Base-by-base conservation (phyloP, 2,113 vertebrate genomes). In the Eulemur rufifrons region DNA sequence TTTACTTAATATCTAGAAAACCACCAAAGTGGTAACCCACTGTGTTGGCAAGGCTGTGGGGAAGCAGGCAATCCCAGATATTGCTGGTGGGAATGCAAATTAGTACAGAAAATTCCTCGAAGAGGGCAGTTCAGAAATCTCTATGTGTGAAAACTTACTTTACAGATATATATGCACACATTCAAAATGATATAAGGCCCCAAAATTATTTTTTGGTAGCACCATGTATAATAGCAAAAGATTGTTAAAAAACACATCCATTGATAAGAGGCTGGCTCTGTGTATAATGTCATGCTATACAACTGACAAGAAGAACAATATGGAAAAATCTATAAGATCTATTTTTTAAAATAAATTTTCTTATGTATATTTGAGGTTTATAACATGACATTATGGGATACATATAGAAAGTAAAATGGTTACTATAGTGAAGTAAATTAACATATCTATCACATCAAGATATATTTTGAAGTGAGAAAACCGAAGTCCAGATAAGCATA, bases 401-500 rank as follows among this genome's bases (percentile, higher is more conserved):
- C 25, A 29, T 74, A 13, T 42, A 25, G n/a, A 73, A 42, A 73
- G 25, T 74, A 25, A 74, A 74, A 74, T 74, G 42, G 42, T 45
- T 74, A 74, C 25, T 45, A 74, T 8, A 9, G 42, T 29, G 13
- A 74, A 45, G 42, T 45, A 29, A 74, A 74, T 74, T 45, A 47
- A 74, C 42, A 73, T 29, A 47, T 29, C 42, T 74, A 45, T 45
- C 42, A 45, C 25, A 74, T 69, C 12, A 89, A 86, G 47, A 39
- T 47, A 27, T 89, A 52, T 83, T 80, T 86, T 77, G 39, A 82
- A 89, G 63, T 17, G 10, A 92, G 61, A 94, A 94, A 97, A 91
- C 37, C 27, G 47, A 89, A 81, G 17, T 86, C 13, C 27, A 73
- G 45, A 54, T 45, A 42, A 47, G 34, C 9, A 1, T 77, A 8